Percentiles rank a stretch among this genome's conserved stretches.
phyloP scores from a whole-genome alignment of 2,888 invertebrate species.

The Cyaniris semiargus region DNA sequence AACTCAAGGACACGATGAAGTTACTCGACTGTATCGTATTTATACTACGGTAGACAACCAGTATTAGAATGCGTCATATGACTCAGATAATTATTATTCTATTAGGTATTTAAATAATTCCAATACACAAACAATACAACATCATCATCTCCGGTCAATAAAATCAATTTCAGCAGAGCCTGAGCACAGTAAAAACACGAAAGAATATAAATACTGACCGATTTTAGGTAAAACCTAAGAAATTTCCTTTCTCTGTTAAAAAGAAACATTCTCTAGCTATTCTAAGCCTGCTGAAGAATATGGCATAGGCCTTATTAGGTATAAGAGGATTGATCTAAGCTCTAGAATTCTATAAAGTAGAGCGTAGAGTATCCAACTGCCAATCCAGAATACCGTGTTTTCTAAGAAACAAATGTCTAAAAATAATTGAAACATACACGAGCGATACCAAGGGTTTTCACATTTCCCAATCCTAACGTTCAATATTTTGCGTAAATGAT shows the following conservation, averaged over 20 bases:
- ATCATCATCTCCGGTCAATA: not conserved
- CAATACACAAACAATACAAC: not conserved
- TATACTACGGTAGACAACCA: not conserved
- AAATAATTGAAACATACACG: no score
- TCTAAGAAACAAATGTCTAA: no score
- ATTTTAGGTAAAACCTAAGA: not conserved
- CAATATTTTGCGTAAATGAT: conserved; percentile 5
- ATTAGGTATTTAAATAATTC: conserved; percentile 13
- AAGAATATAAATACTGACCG: not conserved
- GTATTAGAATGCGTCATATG: not conserved
- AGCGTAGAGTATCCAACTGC: no score
- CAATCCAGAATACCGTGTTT: no score
- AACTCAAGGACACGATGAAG: no score
- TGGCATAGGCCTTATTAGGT: no score
- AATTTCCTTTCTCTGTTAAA: no score
- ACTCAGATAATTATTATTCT: conserved; percentile 8
- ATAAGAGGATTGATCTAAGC: no score
- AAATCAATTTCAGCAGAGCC: not conserved
- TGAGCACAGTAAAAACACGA: not conserved
- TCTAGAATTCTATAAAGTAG: no score
- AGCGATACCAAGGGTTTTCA: no score
- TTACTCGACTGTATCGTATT: not conserved
- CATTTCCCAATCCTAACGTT: not conserved
- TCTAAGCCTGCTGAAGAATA: no score
- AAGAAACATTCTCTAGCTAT: no score